Evolutionary conservation across 2,797 vertebrate species (phyloP), one percentile per base, ranked within the genome.

Genomic region (Natrix natrix): DNA sequence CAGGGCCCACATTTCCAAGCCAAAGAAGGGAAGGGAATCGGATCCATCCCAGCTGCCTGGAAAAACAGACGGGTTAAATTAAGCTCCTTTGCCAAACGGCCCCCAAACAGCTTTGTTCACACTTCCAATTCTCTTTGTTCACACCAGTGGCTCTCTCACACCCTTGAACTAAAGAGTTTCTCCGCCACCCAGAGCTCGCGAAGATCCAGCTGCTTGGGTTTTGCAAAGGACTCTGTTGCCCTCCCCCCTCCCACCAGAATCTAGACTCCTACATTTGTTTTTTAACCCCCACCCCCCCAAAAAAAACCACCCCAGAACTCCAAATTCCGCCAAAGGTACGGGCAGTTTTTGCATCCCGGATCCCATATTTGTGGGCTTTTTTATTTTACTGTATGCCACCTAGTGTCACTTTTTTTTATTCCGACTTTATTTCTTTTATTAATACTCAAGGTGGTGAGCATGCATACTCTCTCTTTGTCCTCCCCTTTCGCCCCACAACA

Each of bases 51-150:
- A 78, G 32, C 32, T 74, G 69, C 32, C 16, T 10, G 69, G 69
- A 8, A 22, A 89, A 83, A 32, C 57, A 22, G 43, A 57, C 4
- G 24, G 8, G 26, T 24, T 57, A 88, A 60, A 91, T 61, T 56
- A 55, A 17, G 56, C 63, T 3, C 8, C 56, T 91, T 78, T 60
- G 83, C 92, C 92, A 93, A 93, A 91, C 13, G 92, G 92, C 26
- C 56, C 61, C 89, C 37, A 14, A 32, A 87, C 12, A 63, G 92
- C 61, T 56, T 87, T 63, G 87, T 91, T 93, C 63, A 43, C 92
- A 93, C 90, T 54, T 61, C 20, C 13, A 48, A 12, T 4, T 12
- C 28, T 61, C 61, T 91, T 91, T 83, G 86, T 61, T 93, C 86
- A 5, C 89, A 61, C 26, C 7, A 56, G 17, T 5, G 5, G 12